A percentile compares a stretch with the other conserved stretches of the same genome.
Evolutionary conservation across 2,888 invertebrate species (phyloP).

Genomic region (Sipha maydis): DNA sequence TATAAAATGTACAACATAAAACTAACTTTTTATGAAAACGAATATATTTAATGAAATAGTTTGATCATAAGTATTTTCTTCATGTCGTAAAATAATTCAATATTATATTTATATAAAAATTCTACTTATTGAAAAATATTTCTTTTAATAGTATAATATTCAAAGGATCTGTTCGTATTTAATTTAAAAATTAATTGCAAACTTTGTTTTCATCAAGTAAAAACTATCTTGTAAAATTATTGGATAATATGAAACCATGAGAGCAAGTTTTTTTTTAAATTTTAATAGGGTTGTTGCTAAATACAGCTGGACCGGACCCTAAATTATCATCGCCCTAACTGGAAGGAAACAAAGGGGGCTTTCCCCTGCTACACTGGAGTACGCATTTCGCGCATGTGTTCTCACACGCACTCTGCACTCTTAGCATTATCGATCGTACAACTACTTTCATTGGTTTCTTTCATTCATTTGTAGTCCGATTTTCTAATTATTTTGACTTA

Average conservation of each 20-base stretch:
- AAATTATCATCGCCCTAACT: conserved; percentile 59
- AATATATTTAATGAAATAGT: not conserved
- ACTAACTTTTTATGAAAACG: not conserved
- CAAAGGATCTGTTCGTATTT: too few species aligned
- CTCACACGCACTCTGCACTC: conserved; percentile 27
- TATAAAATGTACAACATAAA: not conserved
- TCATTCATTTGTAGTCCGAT: conserved; percentile 38
- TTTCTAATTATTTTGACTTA: conserved; percentile 8
- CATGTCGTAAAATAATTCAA: too few species aligned
- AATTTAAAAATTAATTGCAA: not conserved
- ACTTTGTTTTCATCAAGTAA: not conserved
- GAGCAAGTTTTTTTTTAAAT: conserved; percentile 28
- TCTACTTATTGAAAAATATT: not conserved
- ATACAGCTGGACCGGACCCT: conserved; percentile 57
- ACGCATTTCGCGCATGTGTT: conserved; percentile 59
- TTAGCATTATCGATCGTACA: conserved; percentile 53
- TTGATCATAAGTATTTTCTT: not conserved
- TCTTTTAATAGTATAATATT: not conserved
- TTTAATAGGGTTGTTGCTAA: conserved; percentile 43
- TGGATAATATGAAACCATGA: not conserved
- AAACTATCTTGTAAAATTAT: not conserved
- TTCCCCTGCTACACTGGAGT: conserved; percentile 37
- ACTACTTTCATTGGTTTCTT: conserved; percentile 37
- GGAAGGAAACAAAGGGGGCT: conserved; percentile 58
- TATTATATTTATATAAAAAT: too few species aligned